These are phyloP conservation scores for Macaca mulatta DNA, from an alignment of 2,113 vertebrate genomes.

Conservation along the genomic window DNA sequence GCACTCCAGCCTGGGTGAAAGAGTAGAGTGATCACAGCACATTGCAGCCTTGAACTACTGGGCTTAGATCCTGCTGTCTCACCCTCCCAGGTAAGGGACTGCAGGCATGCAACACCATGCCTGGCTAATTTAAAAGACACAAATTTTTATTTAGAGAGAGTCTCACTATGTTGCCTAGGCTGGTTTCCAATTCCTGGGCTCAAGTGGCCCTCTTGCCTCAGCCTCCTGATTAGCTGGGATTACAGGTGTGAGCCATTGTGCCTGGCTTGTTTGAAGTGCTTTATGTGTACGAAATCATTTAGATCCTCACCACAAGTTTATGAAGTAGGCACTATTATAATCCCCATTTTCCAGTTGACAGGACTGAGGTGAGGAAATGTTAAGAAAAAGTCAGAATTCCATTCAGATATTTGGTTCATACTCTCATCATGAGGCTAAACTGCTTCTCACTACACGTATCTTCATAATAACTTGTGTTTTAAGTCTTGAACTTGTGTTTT, in stretches of 20 bases:
- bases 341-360: neutral
- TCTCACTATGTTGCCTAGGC: too few relatives aligned
- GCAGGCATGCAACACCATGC: too few relatives aligned
- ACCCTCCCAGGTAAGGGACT: too few relatives aligned
- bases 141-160: too few relatives aligned
- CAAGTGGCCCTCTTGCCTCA: too few relatives aligned
- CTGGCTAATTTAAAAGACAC: too few relatives aligned
- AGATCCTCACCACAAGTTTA: neutral
- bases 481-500: neutral
- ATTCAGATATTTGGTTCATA: neutral
- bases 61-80: neutral
- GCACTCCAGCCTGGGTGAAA: too few relatives aligned
- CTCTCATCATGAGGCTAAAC: neutral
- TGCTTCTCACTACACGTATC: neutral
- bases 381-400: neutral
- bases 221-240: too few relatives aligned
- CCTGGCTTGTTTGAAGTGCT: neutral
- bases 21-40: neutral
- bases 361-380: neutral
- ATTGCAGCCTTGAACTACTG: neutral
- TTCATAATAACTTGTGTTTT: neutral
- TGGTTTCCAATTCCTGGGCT: too few relatives aligned
- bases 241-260: too few relatives aligned
- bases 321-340: neutral
- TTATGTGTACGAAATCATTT: neutral